Percentiles rank a stretch among this genome's conserved stretches.
phyloP scores from a whole-genome alignment of 2,888 invertebrate genomes.

The Laspeyria flexula region DNA sequence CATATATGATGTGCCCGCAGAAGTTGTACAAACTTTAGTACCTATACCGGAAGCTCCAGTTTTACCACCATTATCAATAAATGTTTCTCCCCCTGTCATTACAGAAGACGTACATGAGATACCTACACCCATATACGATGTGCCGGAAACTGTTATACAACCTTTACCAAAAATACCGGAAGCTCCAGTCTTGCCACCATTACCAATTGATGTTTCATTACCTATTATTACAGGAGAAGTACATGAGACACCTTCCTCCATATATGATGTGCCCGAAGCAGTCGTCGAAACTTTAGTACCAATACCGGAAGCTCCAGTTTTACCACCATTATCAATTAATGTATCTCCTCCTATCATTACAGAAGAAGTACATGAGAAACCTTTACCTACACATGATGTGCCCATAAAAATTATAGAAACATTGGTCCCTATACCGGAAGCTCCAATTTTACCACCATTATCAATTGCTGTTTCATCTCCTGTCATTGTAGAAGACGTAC shows the following conservation, averaged over 20 bases:
- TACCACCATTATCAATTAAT: slow-evolving; percentile 2
- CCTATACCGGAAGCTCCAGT: no score
- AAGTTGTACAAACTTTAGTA: no score
- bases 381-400: not conserved
- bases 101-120: no score
- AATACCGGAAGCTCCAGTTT: slow-evolving; percentile 7
- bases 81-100: no score
- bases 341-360: not conserved
- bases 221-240: not conserved
- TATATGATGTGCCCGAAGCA: not conserved
- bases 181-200: slow-evolving; percentile 6
- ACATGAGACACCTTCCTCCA: not conserved
- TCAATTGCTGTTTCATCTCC: no score
- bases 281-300: not conserved
- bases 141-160: not conserved
- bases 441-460: no score
- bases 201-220: not conserved
- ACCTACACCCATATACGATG: no score
- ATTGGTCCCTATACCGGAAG: no score
- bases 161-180: slow-evolving; percentile 1
- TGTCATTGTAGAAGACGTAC: no score
- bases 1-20: no score
- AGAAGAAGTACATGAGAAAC: not conserved
- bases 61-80: no score
- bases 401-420: no score